Evolutionary conservation across 2,888 invertebrate genomes (phyloP), one percentile per base, ranked within the genome.

Genomic region (Campaea margaritaria): DNA sequence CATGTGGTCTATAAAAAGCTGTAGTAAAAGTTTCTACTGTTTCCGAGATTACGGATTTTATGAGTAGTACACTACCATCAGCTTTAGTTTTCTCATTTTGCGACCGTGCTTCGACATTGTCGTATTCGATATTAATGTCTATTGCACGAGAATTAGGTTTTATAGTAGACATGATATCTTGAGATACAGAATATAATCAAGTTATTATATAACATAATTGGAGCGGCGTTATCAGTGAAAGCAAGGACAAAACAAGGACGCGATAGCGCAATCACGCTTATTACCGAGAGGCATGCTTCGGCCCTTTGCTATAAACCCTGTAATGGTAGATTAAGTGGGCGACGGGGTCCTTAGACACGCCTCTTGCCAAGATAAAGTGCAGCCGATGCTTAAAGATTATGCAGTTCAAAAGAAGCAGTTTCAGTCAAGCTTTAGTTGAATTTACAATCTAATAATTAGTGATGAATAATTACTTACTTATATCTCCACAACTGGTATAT

Each of bases 201-300:
- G 45, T 41, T n/a, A 41, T 57, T 57, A 49, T 49, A 58, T 63
- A 58, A 70, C 15, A 38, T 60, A 57, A 58, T 55, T 62, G 57
- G 16, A 61, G 55, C 57, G 28, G 47, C 77, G 86, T 88, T 91
- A 91, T 91, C 91, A 91, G 89, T 89, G 89, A 91, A 91, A 90
- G 90, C 87, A 89, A 91, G 89, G 90, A 87, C 90, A 80, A 64
- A 77, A 78, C 85, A 89, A 90, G 89, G 90, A 87, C 86, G 72
- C 69, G 86, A 84, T 87, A 87, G 83, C 74, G 82, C 84, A 86
- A 89, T 87, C 87, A 84, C 75, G 78, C 81, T 83, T 77, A 87
- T 88, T 87, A 86, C 79, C 75, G 80, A 76, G 74, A 79, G 82
- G 75, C 78, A 73, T 27, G 54, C 15, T 14, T 31, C n/a, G 46